Evolutionary conservation across 2,797 vertebrate genomes (phyloP), one percentile per base, ranked within the genome.

Genomic region (Chloroceryle amazona): DNA sequence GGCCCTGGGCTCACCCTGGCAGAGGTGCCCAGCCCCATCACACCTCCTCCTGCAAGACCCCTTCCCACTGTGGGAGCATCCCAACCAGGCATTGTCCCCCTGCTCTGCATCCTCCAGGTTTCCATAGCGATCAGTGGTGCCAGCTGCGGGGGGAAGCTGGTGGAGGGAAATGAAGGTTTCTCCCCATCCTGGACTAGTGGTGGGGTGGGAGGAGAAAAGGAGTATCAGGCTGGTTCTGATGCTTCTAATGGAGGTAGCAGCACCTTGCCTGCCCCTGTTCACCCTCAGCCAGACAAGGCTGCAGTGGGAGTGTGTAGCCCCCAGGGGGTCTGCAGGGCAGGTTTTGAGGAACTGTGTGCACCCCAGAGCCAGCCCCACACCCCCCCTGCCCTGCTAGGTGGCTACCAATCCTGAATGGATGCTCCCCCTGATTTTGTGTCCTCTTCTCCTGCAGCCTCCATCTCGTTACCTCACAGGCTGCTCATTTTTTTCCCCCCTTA

Each of bases 91-190:
- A 93, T 54, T 28, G 20, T 78, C 52, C 39, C 65, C 47, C 29
- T 41, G 76, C 41, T 58, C 81, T 0, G 0, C 62, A 76, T 73
- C 39, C 67, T 82, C 42, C 18, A 0, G 1, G 92, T 97, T 97
- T 95, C 97, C 96, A 91, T 97, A 96, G 96, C 93, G 90, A 96
- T 96, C 19, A 1, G 29, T 57, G 72, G 89, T 94, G 84, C 84
- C 85, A 94, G 89, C 80, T 44, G 18, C 3, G 5, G 1, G 0
- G 62, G 65, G 42, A 91, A 88, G 61, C 28, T 6, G 8, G 0
- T 21, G 68, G 67, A 76, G 72, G 37, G 54, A 90, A 83, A 75
- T 2, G 5, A 72, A 66, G 65, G 21, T 74, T 90, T 88, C 66
- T 74, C 46, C 57, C 44, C 23, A 22, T 52, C 44, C 89, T 67